Base-by-base conservation (phyloP, 23 tunicate species). In the Styela clava region DNA sequence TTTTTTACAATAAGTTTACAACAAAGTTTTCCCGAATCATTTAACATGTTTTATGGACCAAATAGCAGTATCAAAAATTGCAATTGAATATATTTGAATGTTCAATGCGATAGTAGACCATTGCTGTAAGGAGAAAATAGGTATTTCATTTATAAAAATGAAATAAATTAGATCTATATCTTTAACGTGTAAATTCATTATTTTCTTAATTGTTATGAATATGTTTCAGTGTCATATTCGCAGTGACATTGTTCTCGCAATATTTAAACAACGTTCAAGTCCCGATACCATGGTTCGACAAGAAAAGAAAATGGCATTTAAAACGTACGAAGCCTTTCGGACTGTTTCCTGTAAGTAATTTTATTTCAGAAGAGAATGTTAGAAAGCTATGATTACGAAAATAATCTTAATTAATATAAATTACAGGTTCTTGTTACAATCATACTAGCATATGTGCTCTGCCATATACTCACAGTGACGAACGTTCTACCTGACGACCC, bases 271-370 rank as follows among this genome's bases (percentile, higher is more conserved):
- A 88, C 44, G 2, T 83, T 19, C 32, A 29, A 1, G 77, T 88
- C 21, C 94, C 94, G 12, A 0, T 88, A 33, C 94, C 85, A 22
- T 32, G 32, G 29, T 88, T 61, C 52, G 32, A 30, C 72, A 44
- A 24, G 51, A 84, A 84, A 61, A 19, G 33, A 30, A 83, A 78
- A 26, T 88, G 83, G 37, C 85, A 72, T 29, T 26, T 74, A 27
- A 68, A 24, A 2, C 26, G 78, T 61, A 21, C 34, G 1, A 73
- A 52, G 24, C 32, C 78, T 3, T 83, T 83, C 34, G 85, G 79
- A 79, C 51, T 88, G 71, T 88, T 88, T 34, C 87, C 94, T 82
- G 94, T 88, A 88, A 78, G 84, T 76, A 63, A 24, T 18, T 52
- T 56, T n/a, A n/a, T n/a, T n/a, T n/a, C n/a, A n/a, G n/a, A n/a